phyloP scores from a whole-genome alignment of 1,140 invertebrate species.

The Drosophila ogumai region DNA sequence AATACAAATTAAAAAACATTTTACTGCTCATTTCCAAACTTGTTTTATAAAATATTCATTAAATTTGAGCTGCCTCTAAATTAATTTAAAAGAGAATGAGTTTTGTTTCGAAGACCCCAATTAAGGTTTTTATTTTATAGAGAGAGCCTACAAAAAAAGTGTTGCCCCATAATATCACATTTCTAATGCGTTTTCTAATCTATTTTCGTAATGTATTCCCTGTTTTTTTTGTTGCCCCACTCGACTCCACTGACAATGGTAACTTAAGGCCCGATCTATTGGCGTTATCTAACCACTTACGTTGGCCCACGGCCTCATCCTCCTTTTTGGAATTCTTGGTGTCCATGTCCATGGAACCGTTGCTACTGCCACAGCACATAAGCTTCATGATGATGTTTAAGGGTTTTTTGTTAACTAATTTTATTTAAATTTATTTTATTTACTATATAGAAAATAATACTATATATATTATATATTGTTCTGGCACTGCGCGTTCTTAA shows the following conservation, averaged over 20 bases:
- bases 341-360: slow-evolving; percentile 41
- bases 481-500: slow-evolving; percentile 44
- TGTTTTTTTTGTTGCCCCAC: background rate
- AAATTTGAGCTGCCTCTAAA: background rate
- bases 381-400: slow-evolving; percentile 33
- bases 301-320: slow-evolving; percentile 41
- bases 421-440: background rate
- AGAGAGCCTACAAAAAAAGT: background rate
- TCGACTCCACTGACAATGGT: slow-evolving; percentile 2
- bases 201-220: slow-evolving; percentile 4
- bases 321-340: slow-evolving; percentile 35
- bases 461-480: slow-evolving; percentile 2
- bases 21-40: slow-evolving; percentile 1
- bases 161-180: background rate
- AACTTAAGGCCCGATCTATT: slow-evolving; percentile 15
- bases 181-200: slow-evolving; percentile 4
- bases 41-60: slow-evolving; percentile 9
- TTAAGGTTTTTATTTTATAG: background rate
- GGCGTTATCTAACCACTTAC: slow-evolving; percentile 47
- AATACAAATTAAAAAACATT: background rate
- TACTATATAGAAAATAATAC: background rate
- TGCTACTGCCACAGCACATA: slow-evolving; percentile 35
- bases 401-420: background rate
- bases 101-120: background rate
- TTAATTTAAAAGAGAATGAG: background rate